Evolutionary conservation across 2,888 invertebrate species (phyloP).

Genomic region (Panopea generosa): DNA sequence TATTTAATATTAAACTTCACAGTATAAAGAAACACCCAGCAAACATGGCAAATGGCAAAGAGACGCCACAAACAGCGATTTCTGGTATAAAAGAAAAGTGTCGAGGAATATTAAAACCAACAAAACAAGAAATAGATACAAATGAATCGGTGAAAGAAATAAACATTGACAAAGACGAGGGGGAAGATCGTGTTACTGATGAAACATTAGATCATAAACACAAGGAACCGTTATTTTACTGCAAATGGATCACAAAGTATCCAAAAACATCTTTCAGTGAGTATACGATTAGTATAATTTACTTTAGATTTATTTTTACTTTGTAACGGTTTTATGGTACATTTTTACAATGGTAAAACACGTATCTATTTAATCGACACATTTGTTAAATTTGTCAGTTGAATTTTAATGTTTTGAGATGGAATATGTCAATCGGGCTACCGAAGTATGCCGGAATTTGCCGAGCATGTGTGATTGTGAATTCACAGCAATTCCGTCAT

Average conservation of each 20-base stretch:
- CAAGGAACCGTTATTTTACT: slow-evolving; percentile 48
- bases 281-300: no score
- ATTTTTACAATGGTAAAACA: no score
- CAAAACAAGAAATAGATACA: no score
- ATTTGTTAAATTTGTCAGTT: no score
- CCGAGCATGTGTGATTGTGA: no score
- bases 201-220: slow-evolving; percentile 2
- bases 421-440: no score
- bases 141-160: background rate
- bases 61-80: background rate
- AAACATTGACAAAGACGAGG: background rate
- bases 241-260: slow-evolving; percentile 38
- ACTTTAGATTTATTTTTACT: no score
- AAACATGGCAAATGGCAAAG: background rate
- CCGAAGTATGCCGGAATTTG: no score
- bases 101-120: background rate
- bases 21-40: slow-evolving; percentile 12
- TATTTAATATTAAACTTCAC: slow-evolving; percentile 27
- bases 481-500: no score
- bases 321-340: no score
- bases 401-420: no score
- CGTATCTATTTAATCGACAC: no score
- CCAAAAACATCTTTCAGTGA: slow-evolving; percentile 54
- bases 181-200: background rate
- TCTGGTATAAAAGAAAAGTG: background rate